phyloP scores from a whole-genome alignment of 1,140 invertebrate genomes.

The Ectropis grisescens region DNA sequence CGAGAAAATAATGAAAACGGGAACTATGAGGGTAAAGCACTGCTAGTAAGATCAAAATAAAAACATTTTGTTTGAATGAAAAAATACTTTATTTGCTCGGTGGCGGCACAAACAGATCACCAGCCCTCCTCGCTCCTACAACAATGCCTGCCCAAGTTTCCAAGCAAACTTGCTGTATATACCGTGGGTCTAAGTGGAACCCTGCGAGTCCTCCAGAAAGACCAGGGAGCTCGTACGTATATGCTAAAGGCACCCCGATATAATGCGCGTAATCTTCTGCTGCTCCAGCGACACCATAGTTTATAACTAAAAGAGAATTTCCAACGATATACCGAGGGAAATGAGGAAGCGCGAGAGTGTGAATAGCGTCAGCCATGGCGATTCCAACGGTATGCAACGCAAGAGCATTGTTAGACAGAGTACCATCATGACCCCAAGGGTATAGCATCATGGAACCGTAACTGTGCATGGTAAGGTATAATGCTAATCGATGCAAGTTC shows the following conservation, averaged over 20 bases:
- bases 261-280: constrained; percentile 78
- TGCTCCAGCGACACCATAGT: constrained; percentile 70
- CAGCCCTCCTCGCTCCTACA: constrained; percentile 15
- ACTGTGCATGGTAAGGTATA: constrained; percentile 76
- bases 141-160: constrained; percentile 30
- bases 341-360: constrained; percentile 7
- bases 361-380: constrained; percentile 50
- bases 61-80: no score
- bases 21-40: no score
- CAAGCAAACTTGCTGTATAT: constrained; percentile 17
- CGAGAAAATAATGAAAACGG: no score
- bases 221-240: constrained; percentile 27
- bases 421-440: constrained; percentile 73
- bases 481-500: constrained; percentile 57
- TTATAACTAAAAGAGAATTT: constrained; percentile 18
- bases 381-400: constrained; percentile 48
- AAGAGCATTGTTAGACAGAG: constrained; percentile 29
- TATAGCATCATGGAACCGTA: constrained; percentile 72
- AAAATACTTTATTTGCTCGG: no score
- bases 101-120: no score
- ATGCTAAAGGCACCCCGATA: constrained; percentile 34
- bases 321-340: constrained; percentile 23
- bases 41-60: no score
- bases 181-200: constrained; percentile 13
- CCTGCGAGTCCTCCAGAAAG: constrained; percentile 6